phyloP scores from a whole-genome alignment of 2,113 vertebrate genomes.

The Brevimyrus niger region DNA sequence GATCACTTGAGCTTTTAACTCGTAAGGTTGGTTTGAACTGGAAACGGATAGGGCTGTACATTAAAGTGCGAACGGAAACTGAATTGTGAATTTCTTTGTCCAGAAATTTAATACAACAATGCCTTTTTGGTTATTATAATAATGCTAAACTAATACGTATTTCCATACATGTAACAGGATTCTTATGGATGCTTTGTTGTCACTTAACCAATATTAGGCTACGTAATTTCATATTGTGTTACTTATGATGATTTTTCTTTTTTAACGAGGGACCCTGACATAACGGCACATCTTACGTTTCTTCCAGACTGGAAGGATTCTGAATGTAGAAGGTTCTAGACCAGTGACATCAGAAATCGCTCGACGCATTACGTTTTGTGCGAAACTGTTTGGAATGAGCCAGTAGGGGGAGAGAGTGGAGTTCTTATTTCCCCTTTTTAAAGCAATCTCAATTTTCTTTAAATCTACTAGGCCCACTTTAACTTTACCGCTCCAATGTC shows the following conservation, averaged over 20 bases:
- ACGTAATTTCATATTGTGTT: not conserved
- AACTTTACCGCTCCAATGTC: not conserved
- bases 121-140: not conserved
- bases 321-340: not conserved
- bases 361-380: not conserved
- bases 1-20: conserved; percentile 5
- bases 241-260: not conserved
- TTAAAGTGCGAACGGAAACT: not conserved
- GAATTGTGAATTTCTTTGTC: not conserved
- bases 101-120: not conserved
- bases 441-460: not conserved
- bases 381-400: not conserved
- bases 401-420: not conserved
- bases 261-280: not conserved
- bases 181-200: not conserved
- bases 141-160: not conserved
- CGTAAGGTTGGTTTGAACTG: not conserved
- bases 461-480: not conserved
- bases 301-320: not conserved
- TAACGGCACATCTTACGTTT: not conserved
- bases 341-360: not conserved
- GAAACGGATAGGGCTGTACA: not conserved
- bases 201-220: not conserved
- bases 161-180: not conserved
- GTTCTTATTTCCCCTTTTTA: not conserved